Evolutionary conservation across 2,797 vertebrate genomes (phyloP), one percentile per base, ranked within the genome.

Genomic region (Chelonia mydas): DNA sequence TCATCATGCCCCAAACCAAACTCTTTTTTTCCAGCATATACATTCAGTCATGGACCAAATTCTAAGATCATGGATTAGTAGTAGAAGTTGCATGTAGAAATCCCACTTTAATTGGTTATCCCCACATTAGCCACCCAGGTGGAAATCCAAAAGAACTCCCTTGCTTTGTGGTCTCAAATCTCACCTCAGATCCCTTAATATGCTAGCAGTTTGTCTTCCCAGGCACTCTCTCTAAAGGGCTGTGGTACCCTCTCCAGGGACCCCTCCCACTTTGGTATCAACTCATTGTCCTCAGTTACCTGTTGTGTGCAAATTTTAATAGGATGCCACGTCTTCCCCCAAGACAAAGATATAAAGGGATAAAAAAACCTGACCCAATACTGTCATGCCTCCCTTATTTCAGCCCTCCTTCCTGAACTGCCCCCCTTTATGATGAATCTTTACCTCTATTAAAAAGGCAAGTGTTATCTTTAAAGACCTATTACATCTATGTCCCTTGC

Each of bases 321-420:
- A 92, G 86, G 93, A 96, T 93, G 91, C 77, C 59, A 86, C 53
- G 92, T 93, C 59, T 94, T 96, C 81, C 49, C 92, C 87, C 78
- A 57, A 94, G 94, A 96, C 93, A 96, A 88, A 85, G 95, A 96
- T 95, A 86, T 90, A 96, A 92, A 81, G 86, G 84, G 93, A 95
- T 95, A 97, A 89, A 90, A 80, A 95, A 97, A 97, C 86, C 68
- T 79, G 77, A 89, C 74, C 88, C 74, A 0, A 86, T 6, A 0
- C 82, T 91, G 90, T 79, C 74, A 54, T 83, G 74, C 82, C 90
- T 94, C 16, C 68, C 81, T 92, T 89, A 86, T 93, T 91, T 90
- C 65, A 90, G 61, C 41, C 50, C 33, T 92, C 88, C 89, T 95
- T 95, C 85, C 81, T 91, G 78, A 95, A 87, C 86, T 90, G 28